phyloP scores from a whole-genome alignment of 2,888 invertebrate species.

The Drosophila recens region DNA sequence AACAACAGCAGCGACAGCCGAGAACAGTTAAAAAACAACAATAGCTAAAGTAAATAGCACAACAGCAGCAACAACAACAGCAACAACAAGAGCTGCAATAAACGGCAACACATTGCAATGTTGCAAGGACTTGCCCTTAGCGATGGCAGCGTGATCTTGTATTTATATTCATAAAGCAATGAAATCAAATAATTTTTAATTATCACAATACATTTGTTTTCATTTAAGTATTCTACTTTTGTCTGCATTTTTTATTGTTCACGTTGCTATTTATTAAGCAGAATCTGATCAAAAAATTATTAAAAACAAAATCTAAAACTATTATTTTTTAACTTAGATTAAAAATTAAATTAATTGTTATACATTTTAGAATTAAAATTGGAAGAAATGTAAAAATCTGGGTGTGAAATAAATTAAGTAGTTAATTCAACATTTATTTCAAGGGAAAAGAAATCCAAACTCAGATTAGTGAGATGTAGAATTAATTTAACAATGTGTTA shows the following conservation, averaged over 20 bases:
- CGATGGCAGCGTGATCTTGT: constrained; percentile 44
- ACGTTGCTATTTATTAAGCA: too few species aligned
- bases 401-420: too few species aligned
- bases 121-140: constrained; percentile 48
- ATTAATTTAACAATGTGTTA: neutral
- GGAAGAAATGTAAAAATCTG: too few species aligned
- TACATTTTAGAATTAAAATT: too few species aligned
- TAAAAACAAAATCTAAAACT: too few species aligned
- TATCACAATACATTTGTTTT: neutral
- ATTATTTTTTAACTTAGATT: too few species aligned
- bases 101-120: constrained; percentile 64
- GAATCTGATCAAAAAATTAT: too few species aligned
- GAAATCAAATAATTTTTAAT: neutral
- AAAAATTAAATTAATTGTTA: too few species aligned
- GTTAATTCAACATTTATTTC: neutral
- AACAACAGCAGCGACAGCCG: constrained; percentile 23
- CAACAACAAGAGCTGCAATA: constrained; percentile 37
- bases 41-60: constrained; percentile 60
- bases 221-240: too few species aligned
- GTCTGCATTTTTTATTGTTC: too few species aligned
- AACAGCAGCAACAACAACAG: constrained; percentile 24
- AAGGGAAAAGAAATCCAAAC: neutral
- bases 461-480: neutral
- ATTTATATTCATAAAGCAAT: neutral
- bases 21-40: constrained; percentile 41